Evolutionary conservation across 2,797 vertebrate species (phyloP).

Genomic region (Coregonus sp.): DNA sequence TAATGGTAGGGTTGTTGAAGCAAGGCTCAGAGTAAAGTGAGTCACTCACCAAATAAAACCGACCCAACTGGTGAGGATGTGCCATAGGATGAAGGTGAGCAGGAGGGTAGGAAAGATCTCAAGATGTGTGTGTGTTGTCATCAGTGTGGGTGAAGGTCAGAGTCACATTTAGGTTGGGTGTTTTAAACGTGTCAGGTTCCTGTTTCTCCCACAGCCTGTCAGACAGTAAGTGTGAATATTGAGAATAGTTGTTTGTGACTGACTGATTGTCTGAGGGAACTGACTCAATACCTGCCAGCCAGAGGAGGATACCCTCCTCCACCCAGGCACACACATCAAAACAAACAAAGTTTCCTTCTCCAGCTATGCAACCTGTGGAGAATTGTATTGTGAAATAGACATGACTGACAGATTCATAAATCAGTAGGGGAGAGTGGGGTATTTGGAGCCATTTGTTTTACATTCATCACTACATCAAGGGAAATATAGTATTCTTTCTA

Average conservation of each 20-base stretch:
- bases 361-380: neutral
- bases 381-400: neutral
- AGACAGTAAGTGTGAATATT: neutral
- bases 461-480: too few relatives aligned
- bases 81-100: too few relatives aligned
- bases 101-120: neutral
- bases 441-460: too few relatives aligned
- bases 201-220: neutral
- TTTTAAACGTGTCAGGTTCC: neutral
- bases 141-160: neutral
- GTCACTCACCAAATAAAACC: neutral
- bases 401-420: neutral
- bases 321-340: neutral
- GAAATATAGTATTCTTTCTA: too few relatives aligned
- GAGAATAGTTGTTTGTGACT: neutral
- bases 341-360: neutral
- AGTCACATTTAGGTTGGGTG: neutral
- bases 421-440: neutral
- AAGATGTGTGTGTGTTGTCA: neutral
- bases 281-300: neutral
- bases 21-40: constrained; percentile 21
- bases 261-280: neutral
- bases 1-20: constrained; percentile 18
- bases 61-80: neutral
- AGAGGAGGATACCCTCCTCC: neutral